These are phyloP conservation scores for Caerostris extrusa DNA, from an alignment of 1,140 invertebrate species.

Conservation along the genomic window DNA sequence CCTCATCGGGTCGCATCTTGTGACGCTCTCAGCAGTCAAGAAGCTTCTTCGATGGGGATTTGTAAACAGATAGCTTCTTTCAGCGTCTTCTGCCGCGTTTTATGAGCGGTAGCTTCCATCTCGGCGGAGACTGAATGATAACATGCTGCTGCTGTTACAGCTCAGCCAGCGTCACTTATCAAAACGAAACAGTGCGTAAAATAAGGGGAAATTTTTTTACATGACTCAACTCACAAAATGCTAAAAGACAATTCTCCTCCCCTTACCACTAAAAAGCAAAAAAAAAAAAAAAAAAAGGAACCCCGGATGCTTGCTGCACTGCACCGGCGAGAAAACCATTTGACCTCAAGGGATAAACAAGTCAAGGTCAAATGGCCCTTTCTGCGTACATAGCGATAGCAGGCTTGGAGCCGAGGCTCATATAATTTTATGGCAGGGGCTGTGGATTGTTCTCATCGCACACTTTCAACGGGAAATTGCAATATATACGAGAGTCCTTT, in stretches of 20 bases:
- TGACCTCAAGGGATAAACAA: conserved; percentile 72
- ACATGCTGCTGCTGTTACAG: neutral
- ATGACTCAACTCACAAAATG: conserved; percentile 50
- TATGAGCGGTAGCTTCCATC: conserved; percentile 36
- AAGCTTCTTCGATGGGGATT: conserved; percentile 9
- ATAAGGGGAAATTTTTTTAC: conserved; percentile 49
- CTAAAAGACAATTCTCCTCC: neutral
- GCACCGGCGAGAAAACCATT: conserved; percentile 58
- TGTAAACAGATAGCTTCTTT: conserved; percentile 48
- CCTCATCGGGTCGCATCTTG: neutral
- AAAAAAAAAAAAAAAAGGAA: conserved; percentile 21
- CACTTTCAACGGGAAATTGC: conserved; percentile 72
- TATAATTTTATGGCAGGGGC: conserved; percentile 72
- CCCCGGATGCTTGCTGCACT: conserved; percentile 61
- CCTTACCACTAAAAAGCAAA: neutral
- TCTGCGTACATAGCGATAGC: neutral
- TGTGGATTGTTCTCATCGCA: conserved; percentile 61
- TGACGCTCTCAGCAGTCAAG: neutral
- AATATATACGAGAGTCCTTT: conserved; percentile 61
- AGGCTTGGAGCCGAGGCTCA: conserved; percentile 35
- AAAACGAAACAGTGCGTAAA: conserved; percentile 45
- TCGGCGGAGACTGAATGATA: neutral
- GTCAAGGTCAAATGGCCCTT: conserved; percentile 72
- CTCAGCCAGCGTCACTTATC: conserved; percentile 26
- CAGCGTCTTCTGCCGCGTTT: conserved; percentile 5